Conservation (phyloP, 2,797 vertebrate species). For the Geotria australis region DNA sequence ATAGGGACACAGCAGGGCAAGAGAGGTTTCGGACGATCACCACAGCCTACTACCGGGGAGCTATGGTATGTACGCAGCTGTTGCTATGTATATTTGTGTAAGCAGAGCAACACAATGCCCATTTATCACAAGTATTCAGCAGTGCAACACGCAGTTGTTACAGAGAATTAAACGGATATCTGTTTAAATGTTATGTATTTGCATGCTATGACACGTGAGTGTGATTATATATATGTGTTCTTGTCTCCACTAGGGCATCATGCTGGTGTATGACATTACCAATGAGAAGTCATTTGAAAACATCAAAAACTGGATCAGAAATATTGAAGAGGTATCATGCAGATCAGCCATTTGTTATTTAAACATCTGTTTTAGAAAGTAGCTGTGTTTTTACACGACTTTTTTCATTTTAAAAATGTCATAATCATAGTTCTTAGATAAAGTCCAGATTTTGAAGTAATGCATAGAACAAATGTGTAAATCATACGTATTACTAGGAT, state of each 20-base stretch:
- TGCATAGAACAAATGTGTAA: no score
- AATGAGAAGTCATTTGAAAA: slow-evolving; percentile 98
- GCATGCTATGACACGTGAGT: neutral
- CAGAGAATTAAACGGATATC: no score
- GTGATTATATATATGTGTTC: slow-evolving; percentile 1
- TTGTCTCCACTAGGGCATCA: slow-evolving; percentile 38
- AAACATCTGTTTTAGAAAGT: no score
- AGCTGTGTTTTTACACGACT: neutral
- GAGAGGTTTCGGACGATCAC: slow-evolving; percentile 96
- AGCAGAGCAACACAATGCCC: no score
- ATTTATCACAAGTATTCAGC: no score
- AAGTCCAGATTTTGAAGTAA: no score
- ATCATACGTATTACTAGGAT: no score
- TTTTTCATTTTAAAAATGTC: neutral
- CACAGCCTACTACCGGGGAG: slow-evolving; percentile 88
- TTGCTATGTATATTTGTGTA: no score
- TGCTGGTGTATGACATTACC: slow-evolving; percentile 94
- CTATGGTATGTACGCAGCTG: slow-evolving; percentile 35
- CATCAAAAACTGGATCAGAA: slow-evolving; percentile 97
- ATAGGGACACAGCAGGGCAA: slow-evolving; percentile 86
- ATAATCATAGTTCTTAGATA: neutral
- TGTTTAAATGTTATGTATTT: neutral
- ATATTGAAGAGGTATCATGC: slow-evolving; percentile 61
- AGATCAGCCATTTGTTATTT: no score
- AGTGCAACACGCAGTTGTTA: no score